Evolutionary conservation across 2,888 invertebrate species (phyloP).

Genomic region (Archips crataeganus): DNA sequence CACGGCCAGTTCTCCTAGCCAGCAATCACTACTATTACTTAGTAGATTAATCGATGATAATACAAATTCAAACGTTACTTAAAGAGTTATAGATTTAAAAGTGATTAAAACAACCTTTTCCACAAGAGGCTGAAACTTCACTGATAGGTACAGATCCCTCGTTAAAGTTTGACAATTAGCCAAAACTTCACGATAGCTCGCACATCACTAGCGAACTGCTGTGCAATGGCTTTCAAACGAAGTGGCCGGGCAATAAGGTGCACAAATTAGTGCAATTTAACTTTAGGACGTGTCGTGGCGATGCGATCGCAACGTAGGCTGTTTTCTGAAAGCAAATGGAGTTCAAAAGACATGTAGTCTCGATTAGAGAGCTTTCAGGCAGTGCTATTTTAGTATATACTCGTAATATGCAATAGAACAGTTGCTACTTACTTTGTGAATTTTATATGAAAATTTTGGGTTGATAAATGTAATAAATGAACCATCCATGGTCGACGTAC

Average conservation of each 20-base stretch:
- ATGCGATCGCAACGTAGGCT: conserved; percentile 9
- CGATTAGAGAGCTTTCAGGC: conserved; percentile 25
- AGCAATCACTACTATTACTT: too few species aligned
- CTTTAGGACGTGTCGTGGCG: conserved; percentile 71
- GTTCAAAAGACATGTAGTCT: conserved; percentile 31
- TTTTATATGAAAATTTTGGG: too few species aligned
- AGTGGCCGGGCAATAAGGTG: conserved; percentile 75
- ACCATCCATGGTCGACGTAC: too few species aligned
- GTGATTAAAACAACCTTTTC: neutral
- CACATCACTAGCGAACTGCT: conserved; percentile 67
- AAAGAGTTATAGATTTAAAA: too few species aligned
- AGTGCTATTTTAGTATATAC: neutral
- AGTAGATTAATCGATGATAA: too few species aligned
- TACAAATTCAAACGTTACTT: too few species aligned
- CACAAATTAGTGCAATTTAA: conserved; percentile 81
- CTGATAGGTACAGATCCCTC: neutral
- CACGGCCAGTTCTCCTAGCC: too few species aligned
- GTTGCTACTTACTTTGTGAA: neutral
- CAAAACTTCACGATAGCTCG: conserved; percentile 20
- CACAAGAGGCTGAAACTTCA: neutral
- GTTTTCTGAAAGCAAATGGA: conserved; percentile 12
- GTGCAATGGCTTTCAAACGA: conserved; percentile 70
- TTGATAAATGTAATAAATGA: too few species aligned
- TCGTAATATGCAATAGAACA: neutral
- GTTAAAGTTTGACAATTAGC: conserved; percentile 23